Base-by-base conservation (phyloP, 1,140 invertebrate species). In the Lycorma delicatula region DNA sequence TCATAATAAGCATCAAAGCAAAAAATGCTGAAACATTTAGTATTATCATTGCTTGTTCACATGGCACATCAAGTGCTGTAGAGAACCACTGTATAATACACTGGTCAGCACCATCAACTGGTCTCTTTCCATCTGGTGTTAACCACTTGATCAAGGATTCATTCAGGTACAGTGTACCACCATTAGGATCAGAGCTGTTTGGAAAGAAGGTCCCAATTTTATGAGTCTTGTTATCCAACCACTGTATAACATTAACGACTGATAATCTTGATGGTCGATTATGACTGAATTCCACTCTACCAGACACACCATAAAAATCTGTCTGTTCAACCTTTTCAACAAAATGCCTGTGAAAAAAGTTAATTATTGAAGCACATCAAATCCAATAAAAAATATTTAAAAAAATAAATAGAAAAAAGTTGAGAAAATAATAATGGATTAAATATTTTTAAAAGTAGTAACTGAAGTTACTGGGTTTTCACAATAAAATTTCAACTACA, bases 271-370 rank as follows among this genome's bases (percentile, higher is more conserved):
- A 88, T 7, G 84, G 79, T 0, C 80, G 81, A 0, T 79, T 79
- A 3, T 75, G 66, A 0, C 65, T 34, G 68, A 91, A 92, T 57
- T 79, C 77, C 3, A 92, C 83, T 29, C 76, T 72, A 0, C 89
- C 89, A 1, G 88, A 89, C 0, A 91, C 84, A 2, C 89, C 89
- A 25, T 80, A 66, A 66, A 91, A 91, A 64, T 86, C 77, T 0
- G 83, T 85, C 51, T 75, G 66, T 38, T 74, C 68, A 28, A 84
- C 76, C 3, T 81, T 68, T 20, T 79, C 67, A 0, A 77, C 76
- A 18, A 82, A 70, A 59, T 75, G 70, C 44, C 77, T 77, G 47
- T 20, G 73, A 73, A 56, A 61, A 58, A 58, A 60, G 58, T n/a
- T n/a, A n/a, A n/a, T n/a, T n/a, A n/a, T n/a, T n/a, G n/a, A n/a